A percentile compares a stretch with the other conserved stretches of the same genome.
Conservation (phyloP, 2,888 invertebrate genomes). For the Oegoconia quadripuncta region DNA sequence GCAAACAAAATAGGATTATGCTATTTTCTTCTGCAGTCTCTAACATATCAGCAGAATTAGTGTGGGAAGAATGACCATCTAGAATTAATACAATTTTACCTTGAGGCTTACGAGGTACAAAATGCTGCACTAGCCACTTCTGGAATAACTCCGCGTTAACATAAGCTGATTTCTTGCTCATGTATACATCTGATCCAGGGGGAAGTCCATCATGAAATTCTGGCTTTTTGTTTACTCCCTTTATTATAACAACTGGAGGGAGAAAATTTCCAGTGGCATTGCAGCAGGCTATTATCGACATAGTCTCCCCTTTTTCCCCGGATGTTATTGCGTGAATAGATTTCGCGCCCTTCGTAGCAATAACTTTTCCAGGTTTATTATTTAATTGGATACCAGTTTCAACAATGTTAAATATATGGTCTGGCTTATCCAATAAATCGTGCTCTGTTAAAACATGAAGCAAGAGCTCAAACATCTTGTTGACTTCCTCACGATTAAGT, state of each 20-base stretch:
- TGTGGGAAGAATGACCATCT: slow-evolving; percentile 29
- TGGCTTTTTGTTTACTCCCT: slow-evolving; percentile 15
- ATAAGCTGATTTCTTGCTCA: slow-evolving; percentile 6
- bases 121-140: slow-evolving; percentile 21
- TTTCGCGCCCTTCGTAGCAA: slow-evolving; percentile 29
- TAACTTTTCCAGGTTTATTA: slow-evolving; percentile 21
- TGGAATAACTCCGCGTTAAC: slow-evolving; percentile 21
- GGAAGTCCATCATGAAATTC: slow-evolving; percentile 17
- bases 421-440: slow-evolving; percentile 22
- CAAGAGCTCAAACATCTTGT: slow-evolving; percentile 24
- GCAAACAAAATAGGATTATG: slow-evolving; percentile 20
- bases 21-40: slow-evolving; percentile 26
- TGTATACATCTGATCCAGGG: slow-evolving; percentile 17
- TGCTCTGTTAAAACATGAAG: slow-evolving; percentile 17
- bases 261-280: slow-evolving; percentile 5
- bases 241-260: slow-evolving; percentile 4
- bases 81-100: slow-evolving; percentile 27
- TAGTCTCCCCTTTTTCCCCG: slow-evolving; percentile 10
- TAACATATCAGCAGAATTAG: slow-evolving; percentile 22
- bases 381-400: slow-evolving; percentile 7
- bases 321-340: slow-evolving; percentile 6
- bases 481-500: slow-evolving; percentile 27
- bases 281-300: slow-evolving; percentile 6
- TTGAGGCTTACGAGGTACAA: slow-evolving; percentile 22
- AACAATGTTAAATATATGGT: slow-evolving; percentile 6